Evolutionary conservation across 92 coral and sea anemone genomes (phyloP), one percentile per base, ranked within the genome.

Genomic region (Siderastrea siderea): DNA sequence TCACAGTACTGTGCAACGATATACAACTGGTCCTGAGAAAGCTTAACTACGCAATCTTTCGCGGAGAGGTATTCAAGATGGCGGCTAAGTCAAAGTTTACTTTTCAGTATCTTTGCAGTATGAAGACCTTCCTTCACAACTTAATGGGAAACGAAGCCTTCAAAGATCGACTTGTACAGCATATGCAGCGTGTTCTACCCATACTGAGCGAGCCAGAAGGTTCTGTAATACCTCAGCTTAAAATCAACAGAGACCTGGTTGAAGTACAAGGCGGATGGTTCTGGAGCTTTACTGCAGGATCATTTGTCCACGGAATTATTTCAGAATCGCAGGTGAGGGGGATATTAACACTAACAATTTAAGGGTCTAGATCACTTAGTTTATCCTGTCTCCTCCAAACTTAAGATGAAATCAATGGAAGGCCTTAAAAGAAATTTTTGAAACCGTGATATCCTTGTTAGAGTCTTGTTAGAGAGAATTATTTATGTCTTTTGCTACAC

Each of bases 61-160:
- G 80, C 13, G 94, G 94, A 15, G 91, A 75, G 38, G 81, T 91
- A 1, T 87, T 50, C 80, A 87, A 87, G 84, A 65, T 6, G 44
- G 69, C 38, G 50, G 16, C 75, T 0, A 13, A 78, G 7, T 54
- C 85, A 13, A 48, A 59, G 47, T 91, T 57, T 59, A 87, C 84
- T 0, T 91, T 72, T 26, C 38, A 26, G 38, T 26, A 26, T 26
- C 38, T 26, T 26, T 26, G 38, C 38, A 26, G 38, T 26, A 26
- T 87, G 84, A 91, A 87, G 47, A 55, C 84, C 3, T 91, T 91
- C 74, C 82, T 91, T 5, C 68, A 75, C 74, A 80, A 85, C 50
- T 86, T 90, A 12, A 87, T 81, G 87, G 91, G 90, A 14, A 90
- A 90, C 78, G 70, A 74, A 38, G 68, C 75, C 1, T 85, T 90